phyloP scores from a whole-genome alignment of 2,797 vertebrate species.

The Myotis pilosus region DNA sequence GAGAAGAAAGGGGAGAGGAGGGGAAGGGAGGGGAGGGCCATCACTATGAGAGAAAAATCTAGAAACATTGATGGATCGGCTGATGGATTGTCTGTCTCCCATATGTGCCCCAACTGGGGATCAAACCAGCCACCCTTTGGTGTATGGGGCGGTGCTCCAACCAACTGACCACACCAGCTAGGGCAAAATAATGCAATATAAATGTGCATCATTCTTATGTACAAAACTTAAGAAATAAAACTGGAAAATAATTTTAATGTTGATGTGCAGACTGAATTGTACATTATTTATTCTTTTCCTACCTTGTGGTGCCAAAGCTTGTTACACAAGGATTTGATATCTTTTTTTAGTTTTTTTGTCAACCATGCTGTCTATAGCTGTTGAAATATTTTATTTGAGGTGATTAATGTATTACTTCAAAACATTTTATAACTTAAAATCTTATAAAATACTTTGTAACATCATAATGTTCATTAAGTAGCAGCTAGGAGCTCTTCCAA shows the following conservation, averaged over 20 bases:
- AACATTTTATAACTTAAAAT: background rate
- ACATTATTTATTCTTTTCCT: background rate
- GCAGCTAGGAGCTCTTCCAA: background rate
- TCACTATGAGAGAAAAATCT: background rate
- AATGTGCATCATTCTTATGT: background rate
- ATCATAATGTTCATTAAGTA: slow-evolving; percentile 1
- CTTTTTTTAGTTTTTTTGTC: background rate
- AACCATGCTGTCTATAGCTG: background rate
- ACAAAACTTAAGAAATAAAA: background rate
- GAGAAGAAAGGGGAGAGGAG: background rate
- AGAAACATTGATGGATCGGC: background rate
- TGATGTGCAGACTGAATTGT: background rate
- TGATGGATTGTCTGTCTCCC: background rate
- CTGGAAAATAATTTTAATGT: background rate
- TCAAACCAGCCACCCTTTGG: background rate
- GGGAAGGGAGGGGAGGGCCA: background rate
- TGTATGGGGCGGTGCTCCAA: background rate
- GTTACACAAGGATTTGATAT: background rate
- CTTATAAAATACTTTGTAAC: background rate
- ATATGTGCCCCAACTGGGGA: background rate
- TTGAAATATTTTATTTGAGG: background rate
- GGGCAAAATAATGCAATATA: background rate
- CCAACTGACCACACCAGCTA: background rate
- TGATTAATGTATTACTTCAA: background rate
- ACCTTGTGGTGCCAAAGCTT: background rate